Evolutionary conservation across 2,113 vertebrate species (phyloP), one percentile per base, ranked within the genome.

Genomic region (Pelmatolapia mariae): DNA sequence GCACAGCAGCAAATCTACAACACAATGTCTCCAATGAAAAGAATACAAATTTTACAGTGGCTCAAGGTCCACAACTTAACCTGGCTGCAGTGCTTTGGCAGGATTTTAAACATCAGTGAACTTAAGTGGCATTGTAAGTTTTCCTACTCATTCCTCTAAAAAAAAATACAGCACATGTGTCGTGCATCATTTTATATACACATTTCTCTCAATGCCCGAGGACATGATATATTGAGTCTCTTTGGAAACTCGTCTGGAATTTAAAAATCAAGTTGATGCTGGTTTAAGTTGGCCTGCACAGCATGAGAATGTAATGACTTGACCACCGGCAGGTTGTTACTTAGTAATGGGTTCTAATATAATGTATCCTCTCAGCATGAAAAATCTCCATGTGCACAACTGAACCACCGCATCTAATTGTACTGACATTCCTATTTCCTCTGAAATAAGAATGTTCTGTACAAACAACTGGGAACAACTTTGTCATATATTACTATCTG

Each of bases 281-380:
- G 45, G 79, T 85, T 59, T 80, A 86, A 54, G 38, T 84, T 88
- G 50, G 81, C 36, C 68, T 15, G 31, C 81, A 50, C 87, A 84
- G 89, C 81, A 22, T 57, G 83, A 59, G 26, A 40, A 63, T 9
- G 79, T 83, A 79, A 90, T 78, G 54, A 91, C 26, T 79, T 9
- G 3, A 80, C 71, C 61, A 45, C 15, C 0, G 9, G 52, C 86
- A 76, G 83, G 45, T 38, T 2, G 11, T 79, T 80, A 40, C 83
- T 86, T 79, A 56, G 79, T 88, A 87, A 73, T 84, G 68, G 86
- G 52, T 52, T 84, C 82, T 87, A 79, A 61, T 85, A 79, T 81
- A 59, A 83, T 45, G 12, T 13, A 71, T 61, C 43, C 31, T 80
- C 85, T 76, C 90, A 57, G 87, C 86, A 84, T 53, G 89, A 61